These are phyloP conservation scores for Actinia equina DNA, from an alignment of 64 coral and sea anemone species.

Conservation along the genomic window DNA sequence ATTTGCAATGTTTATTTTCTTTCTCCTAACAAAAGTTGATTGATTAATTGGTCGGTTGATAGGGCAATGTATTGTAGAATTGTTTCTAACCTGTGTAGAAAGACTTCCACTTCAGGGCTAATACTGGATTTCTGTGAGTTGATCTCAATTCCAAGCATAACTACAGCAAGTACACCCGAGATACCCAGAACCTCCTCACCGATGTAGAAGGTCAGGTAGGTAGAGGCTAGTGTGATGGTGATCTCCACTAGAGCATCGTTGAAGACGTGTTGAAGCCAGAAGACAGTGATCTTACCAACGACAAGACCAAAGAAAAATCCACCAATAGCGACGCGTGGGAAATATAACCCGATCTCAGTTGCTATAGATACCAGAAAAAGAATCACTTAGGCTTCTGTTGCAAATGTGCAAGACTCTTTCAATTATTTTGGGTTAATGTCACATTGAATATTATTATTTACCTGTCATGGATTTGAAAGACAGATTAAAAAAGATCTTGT, in stretches of 20 bases:
- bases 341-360: conserved; percentile 92
- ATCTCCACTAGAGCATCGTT: conserved; percentile 99
- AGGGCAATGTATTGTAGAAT: too few species aligned
- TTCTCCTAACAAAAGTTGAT: too few species aligned
- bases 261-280: conserved; percentile 97
- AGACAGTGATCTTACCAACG: conserved; percentile 86
- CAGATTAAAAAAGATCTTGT: conserved; percentile 98
- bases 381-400: not conserved
- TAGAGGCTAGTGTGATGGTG: conserved; percentile 88
- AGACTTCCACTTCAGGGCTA: conserved; percentile 95
- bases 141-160: conserved; percentile 95
- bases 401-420: too few species aligned
- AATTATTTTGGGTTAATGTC: not conserved
- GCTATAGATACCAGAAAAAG: conserved; percentile 11
- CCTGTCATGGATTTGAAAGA: conserved; percentile 96
- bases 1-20: too few species aligned
- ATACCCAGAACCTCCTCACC: conserved; percentile 93
- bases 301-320: conserved; percentile 95
- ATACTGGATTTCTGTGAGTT: conserved; percentile 93
- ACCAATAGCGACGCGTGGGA: conserved; percentile 90
- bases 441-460: not conserved
- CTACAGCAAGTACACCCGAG: conserved; percentile 93
- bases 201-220: conserved; percentile 93
- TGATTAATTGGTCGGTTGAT: too few species aligned
- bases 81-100: conserved; percentile 71